These are phyloP conservation scores for Callosobruchus maculatus DNA, from an alignment of 2,888 invertebrate species.

Conservation along the genomic window DNA sequence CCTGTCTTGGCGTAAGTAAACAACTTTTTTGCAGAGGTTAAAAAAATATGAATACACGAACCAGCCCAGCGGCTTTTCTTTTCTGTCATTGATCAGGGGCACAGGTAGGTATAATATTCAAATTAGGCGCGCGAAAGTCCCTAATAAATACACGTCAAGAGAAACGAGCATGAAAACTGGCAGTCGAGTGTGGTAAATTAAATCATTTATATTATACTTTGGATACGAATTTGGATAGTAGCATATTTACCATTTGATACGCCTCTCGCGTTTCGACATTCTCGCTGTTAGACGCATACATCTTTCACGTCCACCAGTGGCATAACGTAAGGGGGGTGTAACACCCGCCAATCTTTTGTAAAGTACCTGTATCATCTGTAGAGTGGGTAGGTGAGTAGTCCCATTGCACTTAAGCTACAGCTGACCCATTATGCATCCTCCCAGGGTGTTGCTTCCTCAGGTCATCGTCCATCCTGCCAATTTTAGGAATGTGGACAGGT, in stretches of 20 bases:
- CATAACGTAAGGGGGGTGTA: too few relatives aligned
- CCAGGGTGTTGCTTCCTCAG: too few relatives aligned
- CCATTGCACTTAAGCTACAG: too few relatives aligned
- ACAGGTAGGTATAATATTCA: conserved; percentile 25
- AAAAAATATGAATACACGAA: neutral
- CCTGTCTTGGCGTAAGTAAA: neutral
- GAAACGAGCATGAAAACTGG: conserved; percentile 37
- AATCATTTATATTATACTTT: conserved; percentile 33
- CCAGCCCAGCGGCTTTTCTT: neutral
- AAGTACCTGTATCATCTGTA: too few relatives aligned
- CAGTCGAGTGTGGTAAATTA: conserved; percentile 34
- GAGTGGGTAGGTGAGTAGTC: too few relatives aligned
- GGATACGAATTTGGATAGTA: conserved; percentile 36
- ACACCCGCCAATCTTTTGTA: too few relatives aligned
- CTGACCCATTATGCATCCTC: too few relatives aligned
- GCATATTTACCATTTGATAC: conserved; percentile 33
- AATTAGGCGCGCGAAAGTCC: conserved; percentile 32
- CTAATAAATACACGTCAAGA: conserved; percentile 34
- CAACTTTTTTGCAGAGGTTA: neutral
- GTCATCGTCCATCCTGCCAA: too few relatives aligned
- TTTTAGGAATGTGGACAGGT: too few relatives aligned
- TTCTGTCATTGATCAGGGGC: neutral
- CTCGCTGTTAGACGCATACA: neutral
- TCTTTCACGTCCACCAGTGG: neutral
- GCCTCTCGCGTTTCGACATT: conserved; percentile 11